These are phyloP conservation scores for Eolophus roseicapilla DNA, from an alignment of 2,113 vertebrate genomes.

Conservation along the genomic window DNA sequence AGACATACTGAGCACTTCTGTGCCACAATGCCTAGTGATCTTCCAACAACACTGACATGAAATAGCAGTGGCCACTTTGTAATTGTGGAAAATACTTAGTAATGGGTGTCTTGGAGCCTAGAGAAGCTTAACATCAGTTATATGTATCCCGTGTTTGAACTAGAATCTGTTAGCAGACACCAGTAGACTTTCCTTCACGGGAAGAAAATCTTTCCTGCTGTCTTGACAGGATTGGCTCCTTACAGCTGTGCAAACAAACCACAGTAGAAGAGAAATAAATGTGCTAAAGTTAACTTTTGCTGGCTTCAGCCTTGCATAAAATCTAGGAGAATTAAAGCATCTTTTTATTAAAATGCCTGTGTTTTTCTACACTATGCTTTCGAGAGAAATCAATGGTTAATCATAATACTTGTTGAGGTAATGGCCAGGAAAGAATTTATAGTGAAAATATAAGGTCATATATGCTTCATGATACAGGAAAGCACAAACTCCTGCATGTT, in stretches of 20 bases:
- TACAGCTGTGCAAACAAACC: neutral
- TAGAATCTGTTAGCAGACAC: neutral
- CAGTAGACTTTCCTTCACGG: neutral
- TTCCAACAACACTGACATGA: neutral
- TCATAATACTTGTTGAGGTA: neutral
- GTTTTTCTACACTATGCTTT: neutral
- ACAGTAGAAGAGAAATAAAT: neutral
- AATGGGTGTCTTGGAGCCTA: neutral
- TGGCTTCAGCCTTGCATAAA: neutral
- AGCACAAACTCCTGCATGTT: neutral
- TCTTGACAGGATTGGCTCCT: neutral
- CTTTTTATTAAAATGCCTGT: neutral
- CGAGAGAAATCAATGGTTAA: neutral
- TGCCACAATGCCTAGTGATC: neutral
- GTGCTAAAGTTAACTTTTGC: neutral
- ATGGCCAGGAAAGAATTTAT: neutral
- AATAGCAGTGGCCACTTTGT: neutral
- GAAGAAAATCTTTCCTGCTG: neutral
- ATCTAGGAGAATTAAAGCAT: neutral
- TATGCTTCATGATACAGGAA: neutral
- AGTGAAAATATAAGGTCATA: neutral
- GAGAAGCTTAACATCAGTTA: neutral
- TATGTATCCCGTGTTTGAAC: neutral
- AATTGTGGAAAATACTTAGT: neutral
- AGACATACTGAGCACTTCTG: neutral